Evolutionary conservation across 2,113 vertebrate species (phyloP).

Genomic region (Cynocephalus volans): DNA sequence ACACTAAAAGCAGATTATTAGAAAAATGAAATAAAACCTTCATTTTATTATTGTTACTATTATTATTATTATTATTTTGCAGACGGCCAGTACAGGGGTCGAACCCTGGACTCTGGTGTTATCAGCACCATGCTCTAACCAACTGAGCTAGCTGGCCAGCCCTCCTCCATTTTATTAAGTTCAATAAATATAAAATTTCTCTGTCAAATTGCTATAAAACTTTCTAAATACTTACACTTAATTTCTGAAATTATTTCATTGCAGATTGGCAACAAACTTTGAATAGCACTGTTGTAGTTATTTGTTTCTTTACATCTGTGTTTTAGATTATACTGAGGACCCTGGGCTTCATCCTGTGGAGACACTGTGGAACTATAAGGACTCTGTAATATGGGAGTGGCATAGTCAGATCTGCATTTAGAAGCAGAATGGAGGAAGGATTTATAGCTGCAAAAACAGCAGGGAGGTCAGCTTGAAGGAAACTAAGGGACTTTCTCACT

Average conservation of each 20-base stretch:
- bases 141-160: no score
- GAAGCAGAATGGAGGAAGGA: not conserved
- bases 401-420: slow-evolving; percentile 14
- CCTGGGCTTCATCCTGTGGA: not conserved
- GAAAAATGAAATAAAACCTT: not conserved
- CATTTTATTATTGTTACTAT: no score
- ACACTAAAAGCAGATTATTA: not conserved
- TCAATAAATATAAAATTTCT: slow-evolving; percentile 36
- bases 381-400: not conserved
- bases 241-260: slow-evolving; percentile 52
- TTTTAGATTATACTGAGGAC: slow-evolving; percentile 24
- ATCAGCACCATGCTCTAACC: no score
- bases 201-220: not conserved
- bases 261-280: slow-evolving; percentile 3
- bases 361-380: not conserved
- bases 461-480: not conserved
- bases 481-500: not conserved
- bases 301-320: not conserved
- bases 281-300: not conserved
- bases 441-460: not conserved
- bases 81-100: no score
- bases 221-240: slow-evolving; percentile 59
- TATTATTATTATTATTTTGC: no score
- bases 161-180: not conserved
- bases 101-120: no score